Conservation (phyloP, 2,888 invertebrate species). For the Selenia dentaria region DNA sequence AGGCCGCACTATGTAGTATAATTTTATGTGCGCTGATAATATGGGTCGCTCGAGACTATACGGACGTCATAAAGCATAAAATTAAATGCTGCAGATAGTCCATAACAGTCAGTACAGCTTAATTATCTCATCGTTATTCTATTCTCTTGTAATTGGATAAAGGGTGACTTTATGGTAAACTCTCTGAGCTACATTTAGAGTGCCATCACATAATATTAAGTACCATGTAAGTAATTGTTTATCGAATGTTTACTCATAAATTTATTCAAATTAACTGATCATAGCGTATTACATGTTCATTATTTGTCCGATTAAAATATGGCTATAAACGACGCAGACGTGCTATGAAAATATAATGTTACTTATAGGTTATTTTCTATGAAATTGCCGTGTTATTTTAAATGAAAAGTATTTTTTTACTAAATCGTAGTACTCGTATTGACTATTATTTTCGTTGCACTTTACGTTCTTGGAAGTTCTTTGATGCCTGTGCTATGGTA, state of each 20-base stretch:
- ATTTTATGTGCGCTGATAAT: slow-evolving; percentile 2
- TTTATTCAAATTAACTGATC: slow-evolving; percentile 7
- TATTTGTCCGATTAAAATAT: background rate
- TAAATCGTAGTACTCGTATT: too few species aligned
- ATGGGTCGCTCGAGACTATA: background rate
- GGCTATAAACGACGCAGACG: too few species aligned
- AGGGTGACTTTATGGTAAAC: background rate
- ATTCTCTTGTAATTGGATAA: slow-evolving; percentile 1
- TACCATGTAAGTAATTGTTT: background rate
- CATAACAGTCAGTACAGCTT: slow-evolving; percentile 2
- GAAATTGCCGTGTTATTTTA: too few species aligned
- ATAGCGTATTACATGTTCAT: background rate
- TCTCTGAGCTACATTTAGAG: background rate
- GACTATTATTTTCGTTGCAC: too few species aligned
- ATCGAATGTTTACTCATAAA: slow-evolving; percentile 10
- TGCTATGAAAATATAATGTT: too few species aligned
- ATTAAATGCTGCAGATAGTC: background rate
- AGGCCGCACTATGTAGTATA: background rate
- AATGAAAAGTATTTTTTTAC: too few species aligned
- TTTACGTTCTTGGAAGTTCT: too few species aligned
- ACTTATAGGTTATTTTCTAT: too few species aligned
- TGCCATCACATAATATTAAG: background rate
- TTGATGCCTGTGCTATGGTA: too few species aligned
- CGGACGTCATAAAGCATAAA: slow-evolving; percentile 1
- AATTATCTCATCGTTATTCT: background rate